A percentile compares a stretch with the other conserved stretches of the same genome.
Conservation (phyloP, 2,888 invertebrate genomes). For the Amblyjoppa proteus region DNA sequence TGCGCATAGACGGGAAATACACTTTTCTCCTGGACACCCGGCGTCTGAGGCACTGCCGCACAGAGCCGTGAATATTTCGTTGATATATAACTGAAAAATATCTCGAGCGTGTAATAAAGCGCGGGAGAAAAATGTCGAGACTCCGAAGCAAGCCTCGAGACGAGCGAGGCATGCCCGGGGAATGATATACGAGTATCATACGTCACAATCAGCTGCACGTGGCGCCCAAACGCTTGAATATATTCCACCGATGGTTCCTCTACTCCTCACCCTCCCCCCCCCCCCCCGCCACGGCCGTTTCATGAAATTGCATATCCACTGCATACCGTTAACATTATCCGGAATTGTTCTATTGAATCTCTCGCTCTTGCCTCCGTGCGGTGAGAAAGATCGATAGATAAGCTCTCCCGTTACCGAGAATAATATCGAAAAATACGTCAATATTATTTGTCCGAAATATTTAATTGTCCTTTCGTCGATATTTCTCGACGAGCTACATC, state of each 20-base stretch:
- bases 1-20: slow-evolving; percentile 54
- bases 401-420: slow-evolving; percentile 11
- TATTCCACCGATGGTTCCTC: slow-evolving; percentile 78
- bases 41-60: slow-evolving; percentile 64
- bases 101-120: slow-evolving; percentile 80
- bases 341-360: slow-evolving; percentile 66
- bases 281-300: slow-evolving; percentile 39
- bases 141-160: slow-evolving; percentile 77
- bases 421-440: slow-evolving; percentile 20
- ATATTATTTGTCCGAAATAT: slow-evolving; percentile 40
- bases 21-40: slow-evolving; percentile 63
- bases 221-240: slow-evolving; percentile 79
- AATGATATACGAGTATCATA: slow-evolving; percentile 81
- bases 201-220: slow-evolving; percentile 82
- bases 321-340: slow-evolving; percentile 67
- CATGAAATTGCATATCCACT: slow-evolving; percentile 71
- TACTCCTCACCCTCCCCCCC: slow-evolving; percentile 6
- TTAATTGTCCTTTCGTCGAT: not conserved
- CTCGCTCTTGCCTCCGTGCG: slow-evolving; percentile 31
- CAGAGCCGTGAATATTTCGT: slow-evolving; percentile 66
- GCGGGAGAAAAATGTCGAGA: slow-evolving; percentile 80
- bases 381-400: slow-evolving; percentile 39
- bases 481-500: not conserved
- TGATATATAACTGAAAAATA: slow-evolving; percentile 74
- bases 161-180: slow-evolving; percentile 75